Evolutionary conservation across 2,113 vertebrate genomes (phyloP).

Genomic region (Megaptera novaeangliae): DNA sequence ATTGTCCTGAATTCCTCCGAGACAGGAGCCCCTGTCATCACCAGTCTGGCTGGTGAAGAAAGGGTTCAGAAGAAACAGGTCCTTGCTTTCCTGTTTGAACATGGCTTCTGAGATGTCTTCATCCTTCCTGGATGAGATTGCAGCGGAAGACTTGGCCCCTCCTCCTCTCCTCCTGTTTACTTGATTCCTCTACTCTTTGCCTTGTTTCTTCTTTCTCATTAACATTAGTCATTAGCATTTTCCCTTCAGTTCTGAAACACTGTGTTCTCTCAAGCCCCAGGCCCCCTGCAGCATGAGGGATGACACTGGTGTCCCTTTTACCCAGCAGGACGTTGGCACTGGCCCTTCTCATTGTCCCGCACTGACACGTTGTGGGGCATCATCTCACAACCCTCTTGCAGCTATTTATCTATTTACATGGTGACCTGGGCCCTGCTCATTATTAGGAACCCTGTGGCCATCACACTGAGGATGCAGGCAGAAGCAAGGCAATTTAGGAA

Average conservation of each 20-base stretch:
- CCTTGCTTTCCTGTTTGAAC: not conserved
- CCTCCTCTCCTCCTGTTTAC: not conserved
- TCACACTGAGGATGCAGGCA: not conserved
- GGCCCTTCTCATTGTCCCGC: not conserved
- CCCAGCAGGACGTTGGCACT: not conserved
- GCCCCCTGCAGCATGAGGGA: not conserved
- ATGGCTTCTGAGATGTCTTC: not conserved
- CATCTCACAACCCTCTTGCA: not conserved
- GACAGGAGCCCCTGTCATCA: not conserved
- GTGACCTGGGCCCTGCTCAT: constrained; percentile 11
- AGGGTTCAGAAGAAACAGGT: not conserved
- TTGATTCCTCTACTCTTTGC: not conserved
- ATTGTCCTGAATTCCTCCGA: not conserved
- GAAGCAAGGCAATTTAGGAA: not conserved
- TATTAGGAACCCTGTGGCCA: constrained; percentile 10
- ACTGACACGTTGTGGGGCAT: not conserved
- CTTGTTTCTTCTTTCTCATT: not conserved
- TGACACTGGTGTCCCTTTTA: not conserved
- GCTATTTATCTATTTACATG: not conserved
- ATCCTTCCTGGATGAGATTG: not conserved
- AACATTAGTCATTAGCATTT: not conserved
- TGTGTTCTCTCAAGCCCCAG: not conserved
- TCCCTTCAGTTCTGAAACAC: not conserved
- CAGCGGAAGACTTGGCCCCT: not conserved
- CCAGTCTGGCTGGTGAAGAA: not conserved